Evolutionary conservation across 2,888 invertebrate genomes (phyloP), one percentile per base, ranked within the genome.

Genomic region (Deroplatys truncata): DNA sequence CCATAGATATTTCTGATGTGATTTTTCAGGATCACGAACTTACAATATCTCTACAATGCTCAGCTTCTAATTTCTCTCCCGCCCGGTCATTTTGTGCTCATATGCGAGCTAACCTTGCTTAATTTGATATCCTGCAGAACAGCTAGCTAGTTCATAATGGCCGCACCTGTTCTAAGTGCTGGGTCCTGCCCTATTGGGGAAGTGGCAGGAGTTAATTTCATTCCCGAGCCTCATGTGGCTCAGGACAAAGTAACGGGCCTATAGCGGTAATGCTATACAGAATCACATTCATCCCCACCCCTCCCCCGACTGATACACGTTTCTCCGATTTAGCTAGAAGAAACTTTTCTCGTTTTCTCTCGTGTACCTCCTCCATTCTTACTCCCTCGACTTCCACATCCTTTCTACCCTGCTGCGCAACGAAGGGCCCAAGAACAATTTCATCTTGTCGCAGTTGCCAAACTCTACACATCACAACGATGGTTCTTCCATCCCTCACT

Each of bases 291-390:
- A 72, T 72, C 56, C 56, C 56, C 56, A 72, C 56, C 56, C 20
- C 56, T n/a, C 25, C 56, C 25, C 29, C n/a, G 43, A 82, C 82
- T 87, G 87, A 83, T 87, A 43, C 87, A 87, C 87, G 87, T 87
- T 83, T 83, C 87, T 87, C 28, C 87, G 82, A 87, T 87, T 87
- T 87, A 83, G 83, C 56, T 25, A 35, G 87, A 87, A 83, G 35
- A 87, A 87, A 87, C 87, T 87, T 87, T 87, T 83, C 87, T 87
- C 87, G 87, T 87, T 87, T 87, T 72, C 82, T n/a, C 31, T 86
- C 25, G 9, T 43, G n/a, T 35, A 28, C 35, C 43, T 87, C 87
- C n/a, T 87, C 87, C 35, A 72, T 87, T 87, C 49, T 72, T 72
- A 72, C 56, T 72, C 56, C 56, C 56, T 72, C 56, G 56, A 20